phyloP scores from a whole-genome alignment of 2,113 vertebrate genomes.

The Macaca mulatta region DNA sequence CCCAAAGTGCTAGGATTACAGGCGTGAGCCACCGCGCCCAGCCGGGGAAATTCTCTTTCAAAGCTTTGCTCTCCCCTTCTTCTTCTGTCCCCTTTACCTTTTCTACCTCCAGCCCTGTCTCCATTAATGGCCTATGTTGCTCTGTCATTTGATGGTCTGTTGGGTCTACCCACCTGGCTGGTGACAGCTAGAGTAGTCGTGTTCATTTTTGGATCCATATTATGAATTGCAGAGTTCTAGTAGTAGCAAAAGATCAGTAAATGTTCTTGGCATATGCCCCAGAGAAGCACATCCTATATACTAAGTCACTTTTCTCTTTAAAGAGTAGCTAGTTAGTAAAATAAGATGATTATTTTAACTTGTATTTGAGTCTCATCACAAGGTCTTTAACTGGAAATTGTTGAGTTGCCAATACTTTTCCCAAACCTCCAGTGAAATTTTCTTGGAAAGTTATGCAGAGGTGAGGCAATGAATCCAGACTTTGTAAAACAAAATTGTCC shows the following conservation, averaged over 20 bases:
- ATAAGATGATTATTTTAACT: not conserved
- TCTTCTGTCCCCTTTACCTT: not conserved
- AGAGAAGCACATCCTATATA: not conserved
- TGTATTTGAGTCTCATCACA: not conserved
- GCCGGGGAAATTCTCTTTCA: not conserved
- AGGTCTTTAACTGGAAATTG: not conserved
- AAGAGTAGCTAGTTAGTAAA: conserved; percentile 7
- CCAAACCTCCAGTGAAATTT: conserved; percentile 10
- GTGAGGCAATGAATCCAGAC: conserved; percentile 55
- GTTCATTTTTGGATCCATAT: not conserved
- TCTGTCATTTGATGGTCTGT: not conserved
- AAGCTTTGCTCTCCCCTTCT: not conserved
- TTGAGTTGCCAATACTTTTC: conserved; percentile 19
- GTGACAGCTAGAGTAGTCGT: not conserved
- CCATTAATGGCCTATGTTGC: not conserved
- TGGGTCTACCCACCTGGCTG: not conserved
- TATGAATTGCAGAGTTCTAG: not conserved
- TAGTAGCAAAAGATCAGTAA: not conserved
- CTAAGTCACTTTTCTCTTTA: conserved; percentile 18
- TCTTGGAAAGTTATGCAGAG: not conserved
- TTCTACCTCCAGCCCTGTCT: not conserved
- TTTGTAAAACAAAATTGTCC: conserved; percentile 51
- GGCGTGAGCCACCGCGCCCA: too few relatives aligned
- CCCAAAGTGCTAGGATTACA: too few relatives aligned
- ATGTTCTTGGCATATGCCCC: not conserved